Conservation (phyloP, 2,888 invertebrate species). For the Dynastes tityus region DNA sequence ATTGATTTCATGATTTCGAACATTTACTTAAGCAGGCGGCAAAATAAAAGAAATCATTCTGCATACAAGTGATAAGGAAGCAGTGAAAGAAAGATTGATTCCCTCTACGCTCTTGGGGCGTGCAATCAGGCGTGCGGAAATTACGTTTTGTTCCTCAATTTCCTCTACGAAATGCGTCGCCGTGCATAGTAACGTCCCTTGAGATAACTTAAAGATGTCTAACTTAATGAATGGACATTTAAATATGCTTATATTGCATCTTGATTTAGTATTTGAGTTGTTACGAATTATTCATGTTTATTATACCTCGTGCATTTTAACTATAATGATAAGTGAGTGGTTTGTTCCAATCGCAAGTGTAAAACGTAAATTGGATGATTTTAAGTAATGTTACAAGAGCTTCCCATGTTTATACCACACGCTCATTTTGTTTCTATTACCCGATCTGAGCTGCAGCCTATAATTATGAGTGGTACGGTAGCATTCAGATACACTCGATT, state of each 20-base stretch:
- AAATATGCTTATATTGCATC: not conserved
- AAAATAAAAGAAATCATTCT: not conserved
- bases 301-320: no score
- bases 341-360: no score
- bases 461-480: no score
- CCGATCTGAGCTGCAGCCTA: no score
- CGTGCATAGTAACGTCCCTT: not conserved
- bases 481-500: no score
- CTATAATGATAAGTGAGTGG: no score
- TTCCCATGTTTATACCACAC: no score
- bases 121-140: not conserved
- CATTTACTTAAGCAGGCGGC: not conserved
- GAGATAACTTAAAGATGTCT: not conserved
- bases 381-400: no score
- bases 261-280: not conserved
- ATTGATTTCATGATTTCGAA: not conserved
- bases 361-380: no score
- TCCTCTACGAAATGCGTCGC: not conserved
- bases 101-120: not conserved
- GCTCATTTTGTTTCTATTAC: no score
- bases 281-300: not conserved
- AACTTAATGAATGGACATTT: not conserved
- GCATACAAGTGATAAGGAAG: not conserved
- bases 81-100: not conserved
- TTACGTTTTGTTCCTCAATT: conserved; percentile 12